Evolutionary conservation across 2,888 invertebrate species (phyloP), one percentile per base, ranked within the genome.

Genomic region (Sarcophaga rosellei): DNA sequence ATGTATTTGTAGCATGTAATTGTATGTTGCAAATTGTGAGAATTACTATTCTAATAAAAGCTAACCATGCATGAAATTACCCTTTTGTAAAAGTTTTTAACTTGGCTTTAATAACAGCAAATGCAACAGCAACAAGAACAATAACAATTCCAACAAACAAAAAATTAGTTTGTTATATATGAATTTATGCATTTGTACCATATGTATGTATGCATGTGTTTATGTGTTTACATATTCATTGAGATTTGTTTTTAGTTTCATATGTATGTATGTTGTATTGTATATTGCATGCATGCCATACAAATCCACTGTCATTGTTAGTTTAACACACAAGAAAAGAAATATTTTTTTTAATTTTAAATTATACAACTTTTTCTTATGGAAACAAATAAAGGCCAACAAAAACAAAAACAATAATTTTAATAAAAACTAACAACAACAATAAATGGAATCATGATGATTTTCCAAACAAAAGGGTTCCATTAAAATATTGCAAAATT

Each of bases 11-110:
- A 78, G 47, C 15, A 47, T 84, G 70, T 66, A 80, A 80, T 75
- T 75, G 75, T 76, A 80, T 84, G 79, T 65, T 78, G 84, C 84
- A 86, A 86, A 86, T 82, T 86, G 84, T 84, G 80, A 81, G 86
- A 86, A 83, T 84, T 86, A 81, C 86, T 84, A 76, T 86, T 86
- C 86, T 81, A 86, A 86, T 86, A 84, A 86, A 86, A 86, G 78
- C 86, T 81, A 86, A 84, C 86, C 86, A 86, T 84, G 86, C 81
- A 86, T 86, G 84, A 84, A 86, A 86, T 86, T 84, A 86, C 84
- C 84, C 86, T 84, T 86, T 86, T 86, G 86, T 84, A 75, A 75
- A 84, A 86, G 61, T 84, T 86, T 86, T 84, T 86, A 84, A 86
- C 86, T 86, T 84, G 81, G 65, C 75, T 84, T 84, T 80, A 84